Evolutionary conservation across 1,140 invertebrate genomes (phyloP), one percentile per base, ranked within the genome.

Genomic region (Charaxes varanes): DNA sequence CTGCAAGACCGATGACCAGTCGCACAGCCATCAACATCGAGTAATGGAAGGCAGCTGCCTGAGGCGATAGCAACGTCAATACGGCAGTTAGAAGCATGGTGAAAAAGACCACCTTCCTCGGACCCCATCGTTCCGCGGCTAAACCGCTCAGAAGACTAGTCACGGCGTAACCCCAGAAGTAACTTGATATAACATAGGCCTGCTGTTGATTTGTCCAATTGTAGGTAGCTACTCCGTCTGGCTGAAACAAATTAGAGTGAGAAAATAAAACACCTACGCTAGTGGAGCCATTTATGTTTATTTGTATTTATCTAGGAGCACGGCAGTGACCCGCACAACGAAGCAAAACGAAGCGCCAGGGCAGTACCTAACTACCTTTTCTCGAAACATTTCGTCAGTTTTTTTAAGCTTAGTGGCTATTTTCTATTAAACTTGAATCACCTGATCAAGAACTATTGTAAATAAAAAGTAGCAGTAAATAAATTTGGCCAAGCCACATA

Each of bases 81-180:
- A 94, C 36, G 0, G 90, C 90, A 5, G 88, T 87, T 22, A 89
- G 60, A n/a, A 91, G 49, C 62, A 90, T 86, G 8, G 90, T 88
- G 43, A 86, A 76, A 40, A 90, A 91, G 5, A 97, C 90, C 18
- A 94, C 88, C 46, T 87, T 85, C 12, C 91, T 86, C 1, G 90
- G 91, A 1, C 91, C 91, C 56, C 90, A 92, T 56, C 87, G 85
- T 54, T 94, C 92, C 2, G 93, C 92, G 15, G 94, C 70, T 2
- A 89, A 85, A 1, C 92, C 93, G 4, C 90, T 90, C 0, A 90
- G 87, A 41, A 91, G 63, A 41, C 60, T 88, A 3, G 68, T 89
- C 45, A 87, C 67, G 34, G 87, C 76, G 48, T 84, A 90, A 2
- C 70, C 78, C 78, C 78, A 82, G 49, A 80, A 83, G 40, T 80